Evolutionary conservation across 2,888 invertebrate genomes (phyloP).

Genomic region (Myopa testacea): DNA sequence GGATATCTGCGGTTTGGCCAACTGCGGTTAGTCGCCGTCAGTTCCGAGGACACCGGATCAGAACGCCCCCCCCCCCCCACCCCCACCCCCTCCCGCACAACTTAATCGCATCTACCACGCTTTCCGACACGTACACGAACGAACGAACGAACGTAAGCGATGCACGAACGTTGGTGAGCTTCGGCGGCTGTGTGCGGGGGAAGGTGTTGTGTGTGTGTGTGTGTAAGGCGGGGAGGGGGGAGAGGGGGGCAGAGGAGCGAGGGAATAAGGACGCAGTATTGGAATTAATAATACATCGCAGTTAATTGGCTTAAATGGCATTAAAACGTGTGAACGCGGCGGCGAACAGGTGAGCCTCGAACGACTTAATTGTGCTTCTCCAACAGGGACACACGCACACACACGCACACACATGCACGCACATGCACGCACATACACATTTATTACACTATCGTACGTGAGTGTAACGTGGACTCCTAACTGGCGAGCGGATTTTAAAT

Average conservation of each 20-base stretch:
- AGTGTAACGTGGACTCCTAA: not conserved
- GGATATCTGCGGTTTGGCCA: constrained; percentile 25
- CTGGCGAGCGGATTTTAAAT: not conserved
- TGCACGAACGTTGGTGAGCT: not conserved
- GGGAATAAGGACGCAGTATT: constrained; percentile 3
- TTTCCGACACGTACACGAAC: constrained; percentile 29
- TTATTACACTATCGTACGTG: not conserved
- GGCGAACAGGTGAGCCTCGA: not conserved
- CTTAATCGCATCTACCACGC: constrained; percentile 28
- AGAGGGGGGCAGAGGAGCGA: not conserved
- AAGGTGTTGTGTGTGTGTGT: not conserved
- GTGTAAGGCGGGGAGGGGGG: too few species aligned
- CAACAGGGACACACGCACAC: not conserved
- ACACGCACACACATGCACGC: not conserved
- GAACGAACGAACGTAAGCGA: not conserved
- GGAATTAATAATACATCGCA: constrained; percentile 39
- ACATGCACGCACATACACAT: constrained; percentile 15
- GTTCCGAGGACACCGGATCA: not conserved
- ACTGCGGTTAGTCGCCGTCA: constrained; percentile 26
- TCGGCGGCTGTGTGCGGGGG: not conserved
- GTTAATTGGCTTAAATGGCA: constrained; percentile 40
- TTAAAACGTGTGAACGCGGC: constrained; percentile 28
- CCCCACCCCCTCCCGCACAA: not conserved
- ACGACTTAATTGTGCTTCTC: constrained; percentile 27
- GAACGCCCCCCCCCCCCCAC: not conserved